These are phyloP conservation scores for Pandemis cinnamomeana DNA, from an alignment of 2,888 invertebrate genomes.

Conservation along the genomic window DNA sequence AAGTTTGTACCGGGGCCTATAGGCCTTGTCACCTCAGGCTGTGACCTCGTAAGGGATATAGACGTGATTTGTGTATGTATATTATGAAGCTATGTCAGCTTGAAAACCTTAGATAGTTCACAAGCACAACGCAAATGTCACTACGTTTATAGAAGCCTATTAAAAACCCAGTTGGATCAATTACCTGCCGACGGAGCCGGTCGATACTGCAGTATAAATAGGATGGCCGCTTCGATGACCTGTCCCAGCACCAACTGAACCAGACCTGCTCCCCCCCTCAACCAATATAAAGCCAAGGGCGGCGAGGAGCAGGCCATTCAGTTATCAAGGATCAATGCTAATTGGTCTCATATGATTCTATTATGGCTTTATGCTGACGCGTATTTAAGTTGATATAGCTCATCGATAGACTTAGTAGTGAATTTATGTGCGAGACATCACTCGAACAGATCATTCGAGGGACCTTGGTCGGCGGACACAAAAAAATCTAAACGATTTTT, in stretches of 20 bases:
- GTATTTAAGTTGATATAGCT: background rate
- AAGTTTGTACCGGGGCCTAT: too few relatives aligned
- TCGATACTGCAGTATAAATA: conserved; percentile 29
- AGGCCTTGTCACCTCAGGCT: too few relatives aligned
- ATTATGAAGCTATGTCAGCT: background rate
- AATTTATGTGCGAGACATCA: too few relatives aligned
- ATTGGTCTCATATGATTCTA: conserved; percentile 14
- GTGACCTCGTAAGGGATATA: too few relatives aligned
- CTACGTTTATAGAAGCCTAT: conserved; percentile 19
- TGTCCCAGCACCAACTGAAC: background rate
- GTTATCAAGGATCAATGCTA: background rate
- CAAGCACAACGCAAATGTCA: background rate
- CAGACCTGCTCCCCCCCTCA: background rate
- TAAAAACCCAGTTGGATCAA: conserved; percentile 10
- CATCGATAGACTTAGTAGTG: background rate
- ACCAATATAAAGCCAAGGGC: background rate
- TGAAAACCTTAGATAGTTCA: background rate
- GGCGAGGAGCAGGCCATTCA: conserved; percentile 4
- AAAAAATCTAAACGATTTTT: too few relatives aligned
- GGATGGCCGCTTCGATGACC: conserved; percentile 8
- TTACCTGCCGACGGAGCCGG: background rate
- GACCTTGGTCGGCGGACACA: too few relatives aligned
- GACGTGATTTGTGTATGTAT: too few relatives aligned
- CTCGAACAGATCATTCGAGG: too few relatives aligned
- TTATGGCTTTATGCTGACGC: background rate